phyloP scores from a whole-genome alignment of 2,888 invertebrate genomes.

The Trachelus stipa region DNA sequence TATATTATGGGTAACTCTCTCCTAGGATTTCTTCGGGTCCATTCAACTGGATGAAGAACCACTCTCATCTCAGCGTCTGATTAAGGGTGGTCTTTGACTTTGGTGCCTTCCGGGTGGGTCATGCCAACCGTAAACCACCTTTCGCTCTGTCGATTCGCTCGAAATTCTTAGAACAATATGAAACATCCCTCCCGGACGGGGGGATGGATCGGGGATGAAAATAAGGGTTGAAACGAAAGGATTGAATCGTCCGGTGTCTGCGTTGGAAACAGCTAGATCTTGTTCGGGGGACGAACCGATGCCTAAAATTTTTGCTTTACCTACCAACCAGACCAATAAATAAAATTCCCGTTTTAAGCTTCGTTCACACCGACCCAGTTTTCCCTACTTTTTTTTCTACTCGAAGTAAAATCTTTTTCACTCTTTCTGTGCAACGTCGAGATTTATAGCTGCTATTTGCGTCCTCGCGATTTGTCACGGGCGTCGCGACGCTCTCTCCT shows the following conservation, averaged over 20 bases:
- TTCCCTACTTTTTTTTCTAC: neutral
- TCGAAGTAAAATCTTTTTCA: neutral
- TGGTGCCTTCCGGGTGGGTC: neutral
- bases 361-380: neutral
- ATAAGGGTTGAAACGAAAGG: neutral
- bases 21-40: neutral
- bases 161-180: neutral
- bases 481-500: neutral
- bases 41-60: neutral
- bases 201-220: neutral
- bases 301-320: neutral
- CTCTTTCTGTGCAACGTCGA: neutral
- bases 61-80: conserved; percentile 3
- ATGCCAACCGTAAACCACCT: neutral
- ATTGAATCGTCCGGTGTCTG: neutral
- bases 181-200: neutral
- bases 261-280: neutral
- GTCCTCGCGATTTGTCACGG: neutral
- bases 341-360: neutral
- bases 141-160: neutral
- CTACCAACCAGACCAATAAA: neutral
- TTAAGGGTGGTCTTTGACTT: neutral
- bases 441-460: neutral
- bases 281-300: neutral
- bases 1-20: neutral